phyloP scores from a whole-genome alignment of 2,113 vertebrate genomes.

The Maccullochella peelii region DNA sequence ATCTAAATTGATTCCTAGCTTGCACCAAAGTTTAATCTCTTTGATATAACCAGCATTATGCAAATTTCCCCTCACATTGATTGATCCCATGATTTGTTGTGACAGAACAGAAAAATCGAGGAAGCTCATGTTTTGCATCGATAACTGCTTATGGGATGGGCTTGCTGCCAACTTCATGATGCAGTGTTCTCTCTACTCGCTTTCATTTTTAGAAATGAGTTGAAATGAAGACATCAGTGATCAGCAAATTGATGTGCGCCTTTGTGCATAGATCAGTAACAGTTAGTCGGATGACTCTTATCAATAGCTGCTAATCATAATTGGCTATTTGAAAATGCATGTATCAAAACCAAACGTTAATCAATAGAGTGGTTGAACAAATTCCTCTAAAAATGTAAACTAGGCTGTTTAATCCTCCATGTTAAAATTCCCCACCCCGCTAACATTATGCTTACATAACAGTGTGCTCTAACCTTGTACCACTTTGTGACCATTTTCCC shows the following conservation, averaged over 20 bases:
- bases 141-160: conserved; percentile 46
- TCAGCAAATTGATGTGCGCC: conserved; percentile 16
- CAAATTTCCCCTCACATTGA: conserved; percentile 55
- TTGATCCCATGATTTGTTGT: conserved; percentile 73
- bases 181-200: conserved; percentile 6
- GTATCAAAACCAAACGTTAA: conserved; percentile 27
- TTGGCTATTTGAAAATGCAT: conserved; percentile 26
- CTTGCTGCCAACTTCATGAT: conserved; percentile 33
- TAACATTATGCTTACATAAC: conserved; percentile 28
- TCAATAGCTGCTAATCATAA: conserved; percentile 30
- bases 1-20: conserved; percentile 61
- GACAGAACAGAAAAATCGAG: conserved; percentile 63
- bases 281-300: conserved; percentile 29
- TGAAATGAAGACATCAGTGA: conserved; percentile 71
- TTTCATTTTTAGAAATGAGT: conserved; percentile 54
- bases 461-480: conserved; percentile 19
- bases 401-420: neutral
- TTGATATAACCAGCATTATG: conserved; percentile 63
- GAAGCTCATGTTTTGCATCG: conserved; percentile 59
- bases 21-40: conserved; percentile 62
- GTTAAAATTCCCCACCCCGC: neutral
- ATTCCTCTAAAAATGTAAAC: neutral
- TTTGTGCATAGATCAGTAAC: conserved; percentile 49
- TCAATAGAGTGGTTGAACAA: conserved; percentile 10
- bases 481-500: neutral